A percentile compares a stretch with the other conserved stretches of the same genome.
Conservation (phyloP, 2,113 vertebrate species). For the Solenodon paradoxus region DNA sequence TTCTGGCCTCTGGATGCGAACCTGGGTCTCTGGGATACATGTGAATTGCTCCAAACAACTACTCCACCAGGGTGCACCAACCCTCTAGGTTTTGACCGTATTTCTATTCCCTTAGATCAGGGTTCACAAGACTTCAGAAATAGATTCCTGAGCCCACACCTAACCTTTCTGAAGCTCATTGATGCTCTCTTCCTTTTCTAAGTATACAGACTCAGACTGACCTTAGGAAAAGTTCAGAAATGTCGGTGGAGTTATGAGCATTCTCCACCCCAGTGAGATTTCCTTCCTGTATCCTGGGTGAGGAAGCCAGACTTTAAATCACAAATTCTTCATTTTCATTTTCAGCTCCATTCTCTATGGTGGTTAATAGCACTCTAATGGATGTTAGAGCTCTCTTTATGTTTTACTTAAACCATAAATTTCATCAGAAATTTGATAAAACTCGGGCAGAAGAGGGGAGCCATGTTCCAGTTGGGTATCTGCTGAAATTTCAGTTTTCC, state of each 20-base stretch:
- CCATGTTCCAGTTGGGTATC: not conserved
- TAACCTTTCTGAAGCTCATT: not conserved
- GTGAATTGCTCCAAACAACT: no score
- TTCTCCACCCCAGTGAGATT: not conserved
- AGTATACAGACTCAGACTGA: not conserved
- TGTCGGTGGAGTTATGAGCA: not conserved
- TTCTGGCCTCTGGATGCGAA: no score
- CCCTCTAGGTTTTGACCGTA: not conserved
- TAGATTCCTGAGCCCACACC: rapidly evolving
- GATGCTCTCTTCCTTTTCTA: not conserved
- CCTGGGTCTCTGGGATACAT: no score
- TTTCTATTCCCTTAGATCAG: not conserved
- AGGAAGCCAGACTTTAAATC: slow-evolving; percentile 61
- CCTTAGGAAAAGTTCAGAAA: not conserved
- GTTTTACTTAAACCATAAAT: not conserved
- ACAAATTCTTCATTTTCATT: slow-evolving; percentile 69
- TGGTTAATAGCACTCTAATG: not conserved
- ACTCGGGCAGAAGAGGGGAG: not conserved
- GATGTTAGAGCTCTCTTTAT: not conserved
- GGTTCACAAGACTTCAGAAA: not conserved
- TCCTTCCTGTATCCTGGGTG: not conserved
- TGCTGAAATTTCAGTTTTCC: not conserved
- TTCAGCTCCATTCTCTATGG: not conserved
- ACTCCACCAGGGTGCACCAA: no score
- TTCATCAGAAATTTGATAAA: not conserved